These are phyloP conservation scores for Papilio protenor DNA, from an alignment of 2,888 invertebrate genomes.

Conservation along the genomic window DNA sequence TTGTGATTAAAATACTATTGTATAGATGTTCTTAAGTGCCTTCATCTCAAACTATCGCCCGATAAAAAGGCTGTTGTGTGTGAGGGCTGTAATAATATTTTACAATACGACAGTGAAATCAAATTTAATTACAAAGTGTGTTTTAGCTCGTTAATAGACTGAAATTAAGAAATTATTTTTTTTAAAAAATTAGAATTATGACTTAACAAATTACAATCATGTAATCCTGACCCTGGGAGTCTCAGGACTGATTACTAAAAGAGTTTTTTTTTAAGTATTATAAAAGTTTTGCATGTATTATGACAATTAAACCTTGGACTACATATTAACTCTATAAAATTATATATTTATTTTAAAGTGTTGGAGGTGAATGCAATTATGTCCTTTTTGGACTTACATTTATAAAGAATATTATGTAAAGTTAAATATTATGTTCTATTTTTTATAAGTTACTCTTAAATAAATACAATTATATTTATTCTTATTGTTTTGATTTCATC, in stretches of 20 bases:
- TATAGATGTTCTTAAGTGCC: not conserved
- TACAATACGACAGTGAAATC: not conserved
- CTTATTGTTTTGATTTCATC: not conserved
- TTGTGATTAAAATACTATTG: slow-evolving; percentile 4
- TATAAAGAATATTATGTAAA: slow-evolving; percentile 55
- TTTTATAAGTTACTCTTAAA: slow-evolving; percentile 53
- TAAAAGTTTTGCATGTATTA: slow-evolving; percentile 12
- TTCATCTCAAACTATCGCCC: too few species aligned
- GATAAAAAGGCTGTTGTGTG: too few species aligned
- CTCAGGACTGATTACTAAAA: slow-evolving; percentile 49
- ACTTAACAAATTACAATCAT: not conserved
- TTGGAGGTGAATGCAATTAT: slow-evolving; percentile 47
- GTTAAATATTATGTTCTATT: slow-evolving; percentile 60
- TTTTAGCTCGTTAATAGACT: not conserved
- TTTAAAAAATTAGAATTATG: too few species aligned
- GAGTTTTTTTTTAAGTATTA: slow-evolving; percentile 27
- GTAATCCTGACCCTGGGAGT: slow-evolving; percentile 48
- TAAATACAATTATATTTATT: slow-evolving; percentile 47
- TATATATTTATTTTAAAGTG: slow-evolving; percentile 43
- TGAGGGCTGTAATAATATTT: slow-evolving; percentile 14
- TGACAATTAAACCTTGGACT: slow-evolving; percentile 29
- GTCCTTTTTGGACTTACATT: slow-evolving; percentile 51
- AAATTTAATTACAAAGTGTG: not conserved
- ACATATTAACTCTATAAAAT: slow-evolving; percentile 1
- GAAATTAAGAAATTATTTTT: not conserved